Conservation (phyloP, 2,888 invertebrate species). For the Eupithecia pulchellata region DNA sequence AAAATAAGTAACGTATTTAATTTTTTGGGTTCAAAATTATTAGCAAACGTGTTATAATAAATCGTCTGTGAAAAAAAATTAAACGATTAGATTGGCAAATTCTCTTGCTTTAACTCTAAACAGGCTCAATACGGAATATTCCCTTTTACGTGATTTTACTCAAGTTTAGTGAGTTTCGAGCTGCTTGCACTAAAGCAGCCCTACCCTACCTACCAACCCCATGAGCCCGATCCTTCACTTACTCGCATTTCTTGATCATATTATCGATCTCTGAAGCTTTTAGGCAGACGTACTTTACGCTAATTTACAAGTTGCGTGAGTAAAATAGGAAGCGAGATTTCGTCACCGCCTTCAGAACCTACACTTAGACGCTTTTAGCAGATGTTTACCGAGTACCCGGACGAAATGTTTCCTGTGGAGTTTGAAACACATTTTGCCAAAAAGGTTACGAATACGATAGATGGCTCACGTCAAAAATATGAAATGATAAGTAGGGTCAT, state of each 20-base stretch:
- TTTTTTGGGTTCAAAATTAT: too few relatives aligned
- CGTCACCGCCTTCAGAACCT: slow-evolving; percentile 24
- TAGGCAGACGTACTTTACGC: slow-evolving; percentile 26
- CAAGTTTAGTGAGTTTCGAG: slow-evolving; percentile 2
- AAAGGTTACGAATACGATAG: slow-evolving; percentile 1
- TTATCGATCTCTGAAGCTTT: slow-evolving; percentile 38
- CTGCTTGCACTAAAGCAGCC: neutral
- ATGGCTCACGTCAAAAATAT: neutral
- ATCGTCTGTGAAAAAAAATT: too few relatives aligned
- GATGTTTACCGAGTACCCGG: neutral
- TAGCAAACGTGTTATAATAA: too few relatives aligned
- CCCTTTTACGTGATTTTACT: neutral
- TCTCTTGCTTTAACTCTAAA: neutral
- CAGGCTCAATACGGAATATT: neutral
- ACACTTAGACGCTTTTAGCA: slow-evolving; percentile 23
- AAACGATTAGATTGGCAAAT: neutral
- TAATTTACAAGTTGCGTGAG: slow-evolving; percentile 39
- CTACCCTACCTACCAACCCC: too few relatives aligned
- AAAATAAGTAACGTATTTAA: too few relatives aligned
- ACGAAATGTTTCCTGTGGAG: slow-evolving; percentile 10
- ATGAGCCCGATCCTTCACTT: slow-evolving; percentile 12
- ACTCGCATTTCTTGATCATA: slow-evolving; percentile 29
- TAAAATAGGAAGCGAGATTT: slow-evolving; percentile 30
- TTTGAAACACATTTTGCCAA: slow-evolving; percentile 8
- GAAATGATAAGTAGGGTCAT: neutral